Conservation (phyloP, 2,888 invertebrate genomes). For the Agrochola lota region DNA sequence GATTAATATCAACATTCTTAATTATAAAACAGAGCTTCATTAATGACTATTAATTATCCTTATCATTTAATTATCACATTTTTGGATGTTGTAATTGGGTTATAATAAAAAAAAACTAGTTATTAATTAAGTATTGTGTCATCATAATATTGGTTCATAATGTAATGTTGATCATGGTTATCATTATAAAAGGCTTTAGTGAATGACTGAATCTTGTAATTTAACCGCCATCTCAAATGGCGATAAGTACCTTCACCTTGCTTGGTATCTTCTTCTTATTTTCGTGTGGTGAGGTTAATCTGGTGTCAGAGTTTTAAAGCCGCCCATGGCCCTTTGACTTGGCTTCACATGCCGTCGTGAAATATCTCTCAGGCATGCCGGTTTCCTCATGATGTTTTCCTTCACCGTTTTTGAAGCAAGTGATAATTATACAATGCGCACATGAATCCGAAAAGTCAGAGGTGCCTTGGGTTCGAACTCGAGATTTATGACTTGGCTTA, state of each 20-base stretch:
- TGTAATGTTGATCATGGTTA: background rate
- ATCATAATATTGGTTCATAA: background rate
- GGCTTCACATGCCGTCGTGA: too few relatives aligned
- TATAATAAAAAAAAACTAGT: constrained; percentile 10
- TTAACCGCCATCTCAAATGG: background rate
- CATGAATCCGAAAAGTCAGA: too few relatives aligned
- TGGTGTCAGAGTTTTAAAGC: too few relatives aligned
- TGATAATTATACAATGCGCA: too few relatives aligned
- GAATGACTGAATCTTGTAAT: too few relatives aligned
- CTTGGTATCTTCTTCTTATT: background rate
- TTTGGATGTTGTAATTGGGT: background rate
- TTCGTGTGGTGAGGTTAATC: too few relatives aligned
- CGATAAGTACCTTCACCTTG: background rate
- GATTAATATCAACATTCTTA: constrained; percentile 30
- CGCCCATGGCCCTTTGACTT: too few relatives aligned
- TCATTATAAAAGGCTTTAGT: background rate
- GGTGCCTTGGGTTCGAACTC: too few relatives aligned
- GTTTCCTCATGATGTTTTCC: too few relatives aligned
- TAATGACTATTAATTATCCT: constrained; percentile 27
- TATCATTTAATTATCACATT: constrained; percentile 32
- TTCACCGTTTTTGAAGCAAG: too few relatives aligned
- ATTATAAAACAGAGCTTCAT: constrained; percentile 13
- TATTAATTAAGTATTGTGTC: background rate
- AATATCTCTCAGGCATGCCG: too few relatives aligned
- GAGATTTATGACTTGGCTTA: too few relatives aligned